Evolutionary conservation across 2,888 invertebrate genomes (phyloP).

Genomic region (Tachina lurida): DNA sequence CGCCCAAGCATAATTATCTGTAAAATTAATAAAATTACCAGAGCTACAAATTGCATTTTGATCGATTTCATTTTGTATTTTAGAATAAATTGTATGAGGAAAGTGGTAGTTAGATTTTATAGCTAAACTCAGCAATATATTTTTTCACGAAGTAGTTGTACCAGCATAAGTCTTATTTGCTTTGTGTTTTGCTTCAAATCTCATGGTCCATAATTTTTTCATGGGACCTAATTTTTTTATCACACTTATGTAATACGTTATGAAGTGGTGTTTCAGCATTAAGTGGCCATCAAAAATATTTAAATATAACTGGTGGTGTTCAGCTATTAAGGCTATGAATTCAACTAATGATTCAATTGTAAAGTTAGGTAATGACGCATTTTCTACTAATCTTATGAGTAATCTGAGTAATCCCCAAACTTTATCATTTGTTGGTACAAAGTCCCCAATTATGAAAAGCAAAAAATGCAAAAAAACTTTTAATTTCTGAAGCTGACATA

Average conservation of each 20-base stretch:
- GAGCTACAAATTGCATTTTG: constrained; percentile 43
- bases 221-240: constrained; percentile 62
- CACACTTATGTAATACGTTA: constrained; percentile 58
- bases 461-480: constrained; percentile 57
- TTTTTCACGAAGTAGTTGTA: constrained; percentile 62
- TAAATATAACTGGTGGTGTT: constrained; percentile 55
- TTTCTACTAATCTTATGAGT: constrained; percentile 38
- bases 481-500: constrained; percentile 63
- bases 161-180: constrained; percentile 57
- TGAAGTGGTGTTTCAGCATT: constrained; percentile 58
- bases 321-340: constrained; percentile 38
- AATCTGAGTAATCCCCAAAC: constrained; percentile 52
- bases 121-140: constrained; percentile 60
- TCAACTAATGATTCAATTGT: constrained; percentile 38
- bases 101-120: constrained; percentile 53
- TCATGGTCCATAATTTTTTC: constrained; percentile 60
- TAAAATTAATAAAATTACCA: constrained; percentile 44
- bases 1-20: constrained; percentile 43
- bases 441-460: constrained; percentile 56
- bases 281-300: constrained; percentile 54
- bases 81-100: constrained; percentile 48
- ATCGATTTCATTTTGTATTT: constrained; percentile 38
- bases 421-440: constrained; percentile 53
- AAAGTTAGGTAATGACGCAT: too few relatives aligned
- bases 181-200: constrained; percentile 60